phyloP scores from a whole-genome alignment of 2,113 vertebrate genomes.

The Carassius auratus region DNA sequence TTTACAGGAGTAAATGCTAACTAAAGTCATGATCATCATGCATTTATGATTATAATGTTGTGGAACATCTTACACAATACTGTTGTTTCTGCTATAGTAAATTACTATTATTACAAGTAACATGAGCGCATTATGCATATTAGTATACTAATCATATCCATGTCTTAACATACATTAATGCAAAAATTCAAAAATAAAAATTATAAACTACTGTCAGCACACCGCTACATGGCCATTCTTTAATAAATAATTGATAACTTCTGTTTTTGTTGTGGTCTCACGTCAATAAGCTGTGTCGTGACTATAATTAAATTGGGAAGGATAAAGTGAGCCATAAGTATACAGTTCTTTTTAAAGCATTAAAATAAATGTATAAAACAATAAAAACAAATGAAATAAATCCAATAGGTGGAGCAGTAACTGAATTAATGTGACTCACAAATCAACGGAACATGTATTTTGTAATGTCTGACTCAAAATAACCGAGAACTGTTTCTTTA shows the following conservation, averaged over 20 bases:
- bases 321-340: not conserved
- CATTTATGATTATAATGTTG: not conserved
- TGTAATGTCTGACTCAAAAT: not conserved
- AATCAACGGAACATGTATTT: not conserved
- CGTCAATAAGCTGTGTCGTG: not conserved
- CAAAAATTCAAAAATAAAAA: not conserved
- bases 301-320: not conserved
- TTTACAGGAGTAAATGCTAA: not conserved
- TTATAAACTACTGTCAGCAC: not conserved
- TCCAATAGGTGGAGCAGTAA: not conserved
- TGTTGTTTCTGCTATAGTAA: not conserved
- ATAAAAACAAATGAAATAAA: no score
- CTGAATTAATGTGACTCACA: not conserved
- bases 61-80: not conserved
- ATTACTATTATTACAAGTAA: constrained; percentile 2
- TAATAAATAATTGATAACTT: constrained; percentile 48
- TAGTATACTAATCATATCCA: not conserved
- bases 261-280: constrained; percentile 5
- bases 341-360: not conserved
- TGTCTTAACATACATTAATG: not conserved
- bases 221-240: not conserved
- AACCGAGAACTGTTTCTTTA: not conserved
- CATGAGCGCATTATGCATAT: not conserved
- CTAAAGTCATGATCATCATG: constrained; percentile 1
- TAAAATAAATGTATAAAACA: not conserved